Percentiles rank a stretch among this genome's conserved stretches.
Conservation (phyloP, 2,113 vertebrate species). For the Rostratula benghalensis region DNA sequence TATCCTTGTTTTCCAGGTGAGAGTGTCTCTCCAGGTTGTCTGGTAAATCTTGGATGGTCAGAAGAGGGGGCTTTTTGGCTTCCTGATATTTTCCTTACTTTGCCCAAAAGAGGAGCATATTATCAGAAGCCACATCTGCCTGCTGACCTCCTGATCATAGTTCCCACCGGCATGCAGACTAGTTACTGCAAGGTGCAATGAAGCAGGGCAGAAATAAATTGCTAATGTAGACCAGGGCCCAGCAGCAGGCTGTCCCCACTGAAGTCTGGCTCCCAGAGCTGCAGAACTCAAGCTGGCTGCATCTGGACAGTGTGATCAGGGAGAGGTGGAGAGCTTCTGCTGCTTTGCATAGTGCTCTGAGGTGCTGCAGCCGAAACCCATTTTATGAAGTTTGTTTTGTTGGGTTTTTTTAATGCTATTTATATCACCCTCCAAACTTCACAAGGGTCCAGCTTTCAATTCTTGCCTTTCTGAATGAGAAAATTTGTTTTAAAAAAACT, state of each 20-base stretch:
- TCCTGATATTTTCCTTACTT: not conserved
- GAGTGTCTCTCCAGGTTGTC: not conserved
- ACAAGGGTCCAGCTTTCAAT: not conserved
- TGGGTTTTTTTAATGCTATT: not conserved
- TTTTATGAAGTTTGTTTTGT: not conserved
- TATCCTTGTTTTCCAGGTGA: not conserved
- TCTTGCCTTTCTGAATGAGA: not conserved
- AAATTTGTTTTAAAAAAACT: not conserved
- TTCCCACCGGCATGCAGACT: not conserved
- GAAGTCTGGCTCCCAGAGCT: not conserved
- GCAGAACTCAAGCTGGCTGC: not conserved
- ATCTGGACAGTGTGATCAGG: too few relatives aligned
- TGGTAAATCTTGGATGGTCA: not conserved
- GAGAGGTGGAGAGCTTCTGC: not conserved
- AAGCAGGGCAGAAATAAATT: not conserved
- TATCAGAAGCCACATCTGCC: not conserved
- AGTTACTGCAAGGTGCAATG: not conserved
- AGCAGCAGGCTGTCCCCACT: not conserved
- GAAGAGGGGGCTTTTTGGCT: not conserved
- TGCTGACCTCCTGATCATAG: not conserved
- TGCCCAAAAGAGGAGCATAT: not conserved
- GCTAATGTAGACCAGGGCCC: not conserved
- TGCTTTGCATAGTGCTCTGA: not conserved
- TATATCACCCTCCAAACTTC: not conserved
- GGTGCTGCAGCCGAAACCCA: not conserved